phyloP scores from a whole-genome alignment of 2,113 vertebrate species.

The Lophochroa leadbeateri region DNA sequence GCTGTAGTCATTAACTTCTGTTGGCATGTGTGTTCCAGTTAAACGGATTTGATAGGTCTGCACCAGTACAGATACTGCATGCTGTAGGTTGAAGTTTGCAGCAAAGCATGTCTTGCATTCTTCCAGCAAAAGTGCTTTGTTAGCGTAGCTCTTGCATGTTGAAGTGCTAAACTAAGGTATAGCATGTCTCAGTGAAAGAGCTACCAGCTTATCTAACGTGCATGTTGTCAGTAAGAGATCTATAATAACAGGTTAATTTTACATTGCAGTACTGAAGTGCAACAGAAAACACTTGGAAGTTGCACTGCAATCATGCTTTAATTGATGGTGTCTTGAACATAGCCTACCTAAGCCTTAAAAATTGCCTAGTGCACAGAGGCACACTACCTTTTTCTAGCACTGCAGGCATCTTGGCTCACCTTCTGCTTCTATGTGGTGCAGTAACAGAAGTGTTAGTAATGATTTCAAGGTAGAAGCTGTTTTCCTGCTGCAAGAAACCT shows the following conservation, averaged over 20 bases:
- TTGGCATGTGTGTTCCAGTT: slow-evolving; percentile 43
- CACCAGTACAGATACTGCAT: slow-evolving; percentile 70
- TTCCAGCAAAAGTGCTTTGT: slow-evolving; percentile 41
- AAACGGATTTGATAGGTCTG: slow-evolving; percentile 3
- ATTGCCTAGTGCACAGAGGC: neutral
- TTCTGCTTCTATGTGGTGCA: neutral
- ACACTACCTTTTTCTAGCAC: neutral
- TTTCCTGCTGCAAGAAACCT: neutral
- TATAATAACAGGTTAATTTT: slow-evolving; percentile 9
- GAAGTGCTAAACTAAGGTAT: slow-evolving; percentile 63
- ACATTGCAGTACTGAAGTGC: slow-evolving; percentile 32
- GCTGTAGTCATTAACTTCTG: neutral
- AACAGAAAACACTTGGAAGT: slow-evolving; percentile 53
- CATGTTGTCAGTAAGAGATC: slow-evolving; percentile 67
- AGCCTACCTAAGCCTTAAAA: neutral
- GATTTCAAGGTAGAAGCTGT: neutral
- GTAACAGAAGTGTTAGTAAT: neutral
- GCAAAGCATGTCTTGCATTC: slow-evolving; percentile 77
- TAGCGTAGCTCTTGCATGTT: slow-evolving; percentile 76
- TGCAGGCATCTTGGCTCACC: neutral
- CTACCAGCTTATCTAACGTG: slow-evolving; percentile 57
- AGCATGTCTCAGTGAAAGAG: slow-evolving; percentile 73
- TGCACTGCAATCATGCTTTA: slow-evolving; percentile 29
- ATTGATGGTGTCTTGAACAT: neutral
- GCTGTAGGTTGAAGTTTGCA: slow-evolving; percentile 57